Conservation (phyloP, 2,888 invertebrate genomes). For the Pollenia angustigena region DNA sequence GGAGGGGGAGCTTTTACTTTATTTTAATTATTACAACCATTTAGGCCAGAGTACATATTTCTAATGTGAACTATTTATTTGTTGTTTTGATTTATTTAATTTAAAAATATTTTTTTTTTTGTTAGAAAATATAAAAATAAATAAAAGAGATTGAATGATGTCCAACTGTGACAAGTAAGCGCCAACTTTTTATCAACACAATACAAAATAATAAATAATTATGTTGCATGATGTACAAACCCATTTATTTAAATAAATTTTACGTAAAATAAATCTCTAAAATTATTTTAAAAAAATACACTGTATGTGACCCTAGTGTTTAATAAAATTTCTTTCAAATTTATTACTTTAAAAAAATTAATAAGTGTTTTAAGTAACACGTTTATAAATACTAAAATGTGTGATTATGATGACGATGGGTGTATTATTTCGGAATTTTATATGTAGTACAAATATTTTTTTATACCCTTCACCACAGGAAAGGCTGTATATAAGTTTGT, state of each 20-base stretch:
- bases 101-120: too few species aligned
- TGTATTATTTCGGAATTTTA: constrained; percentile 52
- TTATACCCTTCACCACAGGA: too few species aligned
- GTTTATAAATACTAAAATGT: constrained; percentile 21
- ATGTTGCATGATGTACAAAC: constrained; percentile 25
- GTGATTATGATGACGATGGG: constrained; percentile 56
- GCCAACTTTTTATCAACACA: constrained; percentile 50
- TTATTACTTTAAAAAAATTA: constrained; percentile 25
- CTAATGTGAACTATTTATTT: too few species aligned
- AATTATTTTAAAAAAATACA: constrained; percentile 4
- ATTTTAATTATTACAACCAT: too few species aligned
- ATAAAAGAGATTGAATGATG: constrained; percentile 33
- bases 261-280: background rate
- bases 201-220: constrained; percentile 49
- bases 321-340: constrained; percentile 33
- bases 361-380: constrained; percentile 3
- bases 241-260: constrained; percentile 13
- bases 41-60: too few species aligned
- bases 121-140: background rate
- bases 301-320: constrained; percentile 11
- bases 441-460: background rate
- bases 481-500: too few species aligned
- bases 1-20: too few species aligned
- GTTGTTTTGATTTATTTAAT: too few species aligned
- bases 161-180: constrained; percentile 66